Conservation (phyloP, 2,797 vertebrate species). For the Hirundo rustica region DNA sequence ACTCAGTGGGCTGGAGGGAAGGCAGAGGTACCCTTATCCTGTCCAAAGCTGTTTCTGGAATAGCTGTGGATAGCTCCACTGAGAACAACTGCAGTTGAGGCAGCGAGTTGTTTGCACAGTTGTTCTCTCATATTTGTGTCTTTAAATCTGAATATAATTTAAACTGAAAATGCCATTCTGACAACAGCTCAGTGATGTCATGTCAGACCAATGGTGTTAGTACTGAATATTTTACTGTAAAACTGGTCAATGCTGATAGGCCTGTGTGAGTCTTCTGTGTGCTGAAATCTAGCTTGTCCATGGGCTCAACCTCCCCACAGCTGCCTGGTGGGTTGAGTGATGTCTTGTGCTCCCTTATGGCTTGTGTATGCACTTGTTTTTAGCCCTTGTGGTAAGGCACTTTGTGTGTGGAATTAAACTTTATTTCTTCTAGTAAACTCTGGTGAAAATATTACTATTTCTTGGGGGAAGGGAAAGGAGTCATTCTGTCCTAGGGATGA, state of each 20-base stretch:
- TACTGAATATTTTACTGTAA: not conserved
- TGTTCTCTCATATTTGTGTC: not conserved
- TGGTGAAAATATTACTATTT: not conserved
- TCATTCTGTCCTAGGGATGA: not conserved
- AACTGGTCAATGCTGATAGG: not conserved
- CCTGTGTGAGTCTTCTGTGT: not conserved
- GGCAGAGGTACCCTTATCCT: not conserved
- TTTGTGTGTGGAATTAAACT: not conserved
- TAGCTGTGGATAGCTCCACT: not conserved
- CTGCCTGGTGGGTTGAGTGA: not conserved
- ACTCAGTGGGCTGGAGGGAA: not conserved
- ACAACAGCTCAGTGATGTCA: not conserved
- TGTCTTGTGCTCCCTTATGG: not conserved
- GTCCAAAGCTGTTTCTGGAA: not conserved
- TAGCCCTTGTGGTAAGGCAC: not conserved
- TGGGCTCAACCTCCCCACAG: fast-evolving
- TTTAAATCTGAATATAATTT: not conserved
- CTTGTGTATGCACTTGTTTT: not conserved
- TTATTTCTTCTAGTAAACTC: not conserved
- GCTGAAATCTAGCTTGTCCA: not conserved
- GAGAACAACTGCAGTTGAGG: not conserved
- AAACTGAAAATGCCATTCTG: not conserved
- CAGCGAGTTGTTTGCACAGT: not conserved
- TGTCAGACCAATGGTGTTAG: not conserved
- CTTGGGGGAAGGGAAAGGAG: not conserved